Evolutionary conservation across 2,797 vertebrate genomes (phyloP).

Genomic region (Alectoris magna): DNA sequence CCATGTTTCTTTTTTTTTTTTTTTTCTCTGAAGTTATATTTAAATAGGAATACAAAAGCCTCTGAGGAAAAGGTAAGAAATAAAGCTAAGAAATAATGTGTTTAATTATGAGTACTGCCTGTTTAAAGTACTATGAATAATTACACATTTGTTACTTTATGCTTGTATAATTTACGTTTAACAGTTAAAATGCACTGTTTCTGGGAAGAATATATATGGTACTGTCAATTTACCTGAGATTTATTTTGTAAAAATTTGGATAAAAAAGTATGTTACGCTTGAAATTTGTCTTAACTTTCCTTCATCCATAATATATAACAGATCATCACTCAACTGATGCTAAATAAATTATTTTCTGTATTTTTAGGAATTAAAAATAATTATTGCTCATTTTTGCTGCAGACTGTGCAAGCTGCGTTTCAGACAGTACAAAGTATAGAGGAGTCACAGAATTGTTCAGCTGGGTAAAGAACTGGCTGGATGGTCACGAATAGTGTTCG

Average conservation of each 20-base stretch:
- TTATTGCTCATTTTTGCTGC: not conserved
- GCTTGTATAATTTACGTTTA: constrained; percentile 30
- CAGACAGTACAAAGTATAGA: not conserved
- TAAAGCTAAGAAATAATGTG: constrained; percentile 62
- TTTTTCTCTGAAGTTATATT: constrained; percentile 77
- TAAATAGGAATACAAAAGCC: constrained; percentile 80
- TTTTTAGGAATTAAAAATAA: not conserved
- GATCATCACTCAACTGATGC: not conserved
- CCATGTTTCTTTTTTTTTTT: constrained; percentile 42
- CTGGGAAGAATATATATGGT: not conserved
- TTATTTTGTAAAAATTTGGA: constrained; percentile 20
- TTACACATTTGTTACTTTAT: not conserved
- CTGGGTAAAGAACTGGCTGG: too few relatives aligned
- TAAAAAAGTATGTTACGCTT: not conserved
- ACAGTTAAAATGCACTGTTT: constrained; percentile 6
- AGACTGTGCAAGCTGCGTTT: not conserved
- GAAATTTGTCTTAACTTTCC: not conserved
- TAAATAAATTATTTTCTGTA: not conserved
- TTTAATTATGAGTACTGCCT: not conserved
- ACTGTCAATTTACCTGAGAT: constrained; percentile 6
- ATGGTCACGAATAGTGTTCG: too few relatives aligned
- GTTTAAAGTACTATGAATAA: constrained; percentile 22
- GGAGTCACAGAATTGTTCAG: not conserved
- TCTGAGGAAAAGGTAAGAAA: constrained; percentile 74
- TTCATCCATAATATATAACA: not conserved